phyloP scores from a whole-genome alignment of 64 coral and sea anemone species.

The Montipora capricornis region DNA sequence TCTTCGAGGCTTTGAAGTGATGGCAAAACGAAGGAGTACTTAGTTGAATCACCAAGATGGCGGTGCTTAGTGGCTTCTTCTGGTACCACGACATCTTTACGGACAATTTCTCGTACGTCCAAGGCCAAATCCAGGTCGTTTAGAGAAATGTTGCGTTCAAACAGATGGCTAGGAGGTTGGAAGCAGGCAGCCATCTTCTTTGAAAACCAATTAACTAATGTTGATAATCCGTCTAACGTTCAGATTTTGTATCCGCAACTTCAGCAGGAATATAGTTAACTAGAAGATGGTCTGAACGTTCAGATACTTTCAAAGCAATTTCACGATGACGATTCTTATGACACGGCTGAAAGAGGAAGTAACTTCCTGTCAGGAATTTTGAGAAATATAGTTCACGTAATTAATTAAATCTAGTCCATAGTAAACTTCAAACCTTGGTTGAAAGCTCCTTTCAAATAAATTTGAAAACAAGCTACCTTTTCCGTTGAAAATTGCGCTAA shows the following conservation, averaged over 20 bases:
- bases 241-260: neutral
- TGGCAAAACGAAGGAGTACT: constrained; percentile 74
- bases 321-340: neutral
- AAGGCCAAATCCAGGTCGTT: constrained; percentile 87
- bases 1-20: constrained; percentile 57
- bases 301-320: neutral
- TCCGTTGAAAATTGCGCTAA: neutral
- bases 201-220: neutral
- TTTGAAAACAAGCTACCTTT: neutral
- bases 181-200: constrained; percentile 17
- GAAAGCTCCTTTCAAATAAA: neutral
- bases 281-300: neutral
- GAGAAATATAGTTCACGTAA: neutral
- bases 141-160: constrained; percentile 93
- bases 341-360: constrained; percentile 24
- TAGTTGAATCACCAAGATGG: constrained; percentile 44
- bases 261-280: neutral
- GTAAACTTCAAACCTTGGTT: neutral
- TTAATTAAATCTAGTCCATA: neutral
- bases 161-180: constrained; percentile 50
- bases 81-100: constrained; percentile 85
- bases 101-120: constrained; percentile 76
- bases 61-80: constrained; percentile 57
- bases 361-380: neutral
- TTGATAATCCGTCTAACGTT: neutral